Percentiles rank a stretch among this genome's conserved stretches.
phyloP scores from a whole-genome alignment of 2,113 vertebrate genomes.

The Ellobius talpinus region DNA sequence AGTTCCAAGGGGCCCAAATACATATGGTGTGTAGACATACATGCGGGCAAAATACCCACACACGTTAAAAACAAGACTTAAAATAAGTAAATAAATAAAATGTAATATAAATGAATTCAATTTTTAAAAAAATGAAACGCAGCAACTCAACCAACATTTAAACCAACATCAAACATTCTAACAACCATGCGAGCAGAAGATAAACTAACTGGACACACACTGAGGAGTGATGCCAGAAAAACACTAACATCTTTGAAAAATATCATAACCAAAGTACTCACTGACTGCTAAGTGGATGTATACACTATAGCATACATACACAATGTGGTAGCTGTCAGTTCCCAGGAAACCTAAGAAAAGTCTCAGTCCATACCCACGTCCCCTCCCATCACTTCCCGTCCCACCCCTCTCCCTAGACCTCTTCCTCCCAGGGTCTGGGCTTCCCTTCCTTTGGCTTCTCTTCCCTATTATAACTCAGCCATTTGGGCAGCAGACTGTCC shows the following conservation, averaged over 20 bases:
- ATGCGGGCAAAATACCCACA: not conserved
- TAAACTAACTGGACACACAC: not conserved
- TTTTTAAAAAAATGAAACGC: not conserved
- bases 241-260: not conserved
- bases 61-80: not conserved
- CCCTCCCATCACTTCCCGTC: not conserved
- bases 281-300: not conserved
- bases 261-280: not conserved
- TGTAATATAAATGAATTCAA: not conserved
- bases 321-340: not conserved
- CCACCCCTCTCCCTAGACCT: not conserved
- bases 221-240: not conserved
- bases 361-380: fast-evolving
- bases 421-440: not conserved
- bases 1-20: not conserved
- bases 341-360: not conserved
- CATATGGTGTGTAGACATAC: not conserved
- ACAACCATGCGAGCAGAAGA: not conserved
- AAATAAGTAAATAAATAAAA: not conserved
- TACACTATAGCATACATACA: too few relatives aligned
- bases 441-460: not conserved
- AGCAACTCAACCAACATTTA: not conserved
- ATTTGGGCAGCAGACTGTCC: not conserved
- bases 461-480: not conserved
- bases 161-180: too few relatives aligned